Base-by-base conservation (phyloP, 2,113 vertebrate species). In the Sclerurus mexicanus region DNA sequence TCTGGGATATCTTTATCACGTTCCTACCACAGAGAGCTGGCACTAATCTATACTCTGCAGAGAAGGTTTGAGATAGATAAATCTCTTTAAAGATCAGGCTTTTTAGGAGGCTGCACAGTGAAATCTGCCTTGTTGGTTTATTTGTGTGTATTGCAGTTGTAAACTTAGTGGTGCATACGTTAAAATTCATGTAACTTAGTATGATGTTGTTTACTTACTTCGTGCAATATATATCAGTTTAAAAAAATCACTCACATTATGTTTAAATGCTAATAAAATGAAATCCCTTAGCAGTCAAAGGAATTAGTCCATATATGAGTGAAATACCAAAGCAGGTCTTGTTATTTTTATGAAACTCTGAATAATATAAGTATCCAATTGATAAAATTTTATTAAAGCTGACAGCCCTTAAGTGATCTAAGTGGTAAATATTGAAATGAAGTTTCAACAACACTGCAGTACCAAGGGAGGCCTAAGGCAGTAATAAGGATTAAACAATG, bases 381-480 rank as follows among this genome's bases (percentile, higher is more conserved):
- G 98, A 98, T 98, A 98, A 98, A 98, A 98, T 97, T 96, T 98
- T 98, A 98, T 98, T 98, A 98, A 98, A 98, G 97, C 98, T 98
- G 98, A 98, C 98, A 98, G 98, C 98, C 98, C 98, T 98, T 98
- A 98, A 98, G 98, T 98, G 97, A 98, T 98, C 98, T 98, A 98
- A 98, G 98, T 98, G 98, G 97, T 98, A 98, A 98, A 98, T 98
- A 98, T 98, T 98, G 98, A 98, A 98, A 98, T 98, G 97, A 98
- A 98, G 97, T 97, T 98, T 98, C 97, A 95, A 96, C 96, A 97
- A 94, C 93, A 90, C 91, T 35, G 95, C 84, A 75, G 90, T 95
- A 96, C 95, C 98, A 89, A 87, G 97, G 97, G 97, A 98, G 95
- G 96, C 97, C 98, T 72, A 87, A 71, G 89, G 97, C 94, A 59